Evolutionary conservation across 2,888 invertebrate species (phyloP), one percentile per base, ranked within the genome.

Genomic region (Drosophila picticornis): DNA sequence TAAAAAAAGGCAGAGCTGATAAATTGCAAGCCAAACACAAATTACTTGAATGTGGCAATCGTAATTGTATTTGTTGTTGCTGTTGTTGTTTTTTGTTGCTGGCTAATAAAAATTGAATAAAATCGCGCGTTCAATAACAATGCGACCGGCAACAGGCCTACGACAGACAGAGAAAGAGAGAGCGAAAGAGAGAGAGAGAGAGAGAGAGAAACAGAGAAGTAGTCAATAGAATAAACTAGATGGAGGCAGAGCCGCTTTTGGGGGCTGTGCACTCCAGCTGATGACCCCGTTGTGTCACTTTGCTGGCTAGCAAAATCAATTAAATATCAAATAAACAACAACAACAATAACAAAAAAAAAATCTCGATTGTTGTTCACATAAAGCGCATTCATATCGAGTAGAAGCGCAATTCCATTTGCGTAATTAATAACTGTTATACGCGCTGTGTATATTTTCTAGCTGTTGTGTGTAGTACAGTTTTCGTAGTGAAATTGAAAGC

Each of bases 21-120:
- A 48, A 58, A 63, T 70, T 63, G 48, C 63, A 78, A 70, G 64
- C 59, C 67, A 40, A 56, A 65, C 58, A 43, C 64, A 72, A 79
- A 78, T 67, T 61, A 57, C 38, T 67, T 29, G 43, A 70, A 60
- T 69, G 62, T 36, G 38, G 46, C 65, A 51, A 55, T 59, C 51
- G 69, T 38, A 38, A 19, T 52, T 61, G 27, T 52, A 61, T 29
- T 65, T 50, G 32, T 55, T 53, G 43, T 43, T 34, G 9, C 43
- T 59, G 34, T 19, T 36, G 16, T 25, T 46, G 51, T 53, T 58
- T 48, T 52, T 51, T 73, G 61, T 72, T 83, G 77, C 52, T 66
- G 25, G 65, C 68, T 84, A 80, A 82, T 88, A 84, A 87, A 87
- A 88, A 87, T 86, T 88, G 81, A 84, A 88, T 88, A 88, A 86